Evolutionary conservation across 2,113 vertebrate species (phyloP).

Genomic region (Marmota flaviventris): DNA sequence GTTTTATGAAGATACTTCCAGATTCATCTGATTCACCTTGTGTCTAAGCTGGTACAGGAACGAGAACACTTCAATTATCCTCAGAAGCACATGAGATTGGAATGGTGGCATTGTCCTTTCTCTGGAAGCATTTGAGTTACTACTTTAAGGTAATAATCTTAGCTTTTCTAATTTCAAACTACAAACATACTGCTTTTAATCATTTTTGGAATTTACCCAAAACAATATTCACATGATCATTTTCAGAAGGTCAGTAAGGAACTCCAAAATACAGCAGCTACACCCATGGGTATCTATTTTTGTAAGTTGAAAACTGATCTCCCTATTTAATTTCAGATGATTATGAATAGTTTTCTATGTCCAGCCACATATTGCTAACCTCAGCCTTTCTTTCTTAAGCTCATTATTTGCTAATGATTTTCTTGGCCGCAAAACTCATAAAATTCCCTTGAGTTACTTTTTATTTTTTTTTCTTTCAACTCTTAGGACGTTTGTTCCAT

Average conservation of each 20-base stretch:
- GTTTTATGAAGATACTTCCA: background rate
- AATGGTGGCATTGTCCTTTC: background rate
- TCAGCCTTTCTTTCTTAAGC: slow-evolving; percentile 70
- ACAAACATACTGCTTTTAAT: slow-evolving; percentile 39
- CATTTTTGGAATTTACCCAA: slow-evolving; percentile 66
- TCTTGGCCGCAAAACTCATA: slow-evolving; percentile 71
- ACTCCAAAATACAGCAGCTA: slow-evolving; percentile 59
- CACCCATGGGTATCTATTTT: slow-evolving; percentile 76
- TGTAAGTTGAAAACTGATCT: slow-evolving; percentile 54
- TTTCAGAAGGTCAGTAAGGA: slow-evolving; percentile 66
- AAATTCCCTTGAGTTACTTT: slow-evolving; percentile 72
- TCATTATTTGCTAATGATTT: slow-evolving; percentile 67
- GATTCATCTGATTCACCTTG: background rate
- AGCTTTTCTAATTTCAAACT: slow-evolving; percentile 9
- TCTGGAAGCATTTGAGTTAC: background rate
- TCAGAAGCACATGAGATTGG: background rate
- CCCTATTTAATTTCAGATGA: slow-evolving; percentile 55
- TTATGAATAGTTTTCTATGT: slow-evolving; percentile 60
- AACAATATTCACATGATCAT: slow-evolving; percentile 67
- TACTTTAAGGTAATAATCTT: background rate
- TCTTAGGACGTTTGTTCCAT: slow-evolving; percentile 87
- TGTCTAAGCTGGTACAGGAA: background rate
- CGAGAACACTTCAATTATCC: background rate
- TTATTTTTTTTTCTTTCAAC: slow-evolving; percentile 68
- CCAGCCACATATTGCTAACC: slow-evolving; percentile 1